These are phyloP conservation scores for Nansenia antarctica DNA, from an alignment of 2,113 vertebrate genomes.

Conservation along the genomic window DNA sequence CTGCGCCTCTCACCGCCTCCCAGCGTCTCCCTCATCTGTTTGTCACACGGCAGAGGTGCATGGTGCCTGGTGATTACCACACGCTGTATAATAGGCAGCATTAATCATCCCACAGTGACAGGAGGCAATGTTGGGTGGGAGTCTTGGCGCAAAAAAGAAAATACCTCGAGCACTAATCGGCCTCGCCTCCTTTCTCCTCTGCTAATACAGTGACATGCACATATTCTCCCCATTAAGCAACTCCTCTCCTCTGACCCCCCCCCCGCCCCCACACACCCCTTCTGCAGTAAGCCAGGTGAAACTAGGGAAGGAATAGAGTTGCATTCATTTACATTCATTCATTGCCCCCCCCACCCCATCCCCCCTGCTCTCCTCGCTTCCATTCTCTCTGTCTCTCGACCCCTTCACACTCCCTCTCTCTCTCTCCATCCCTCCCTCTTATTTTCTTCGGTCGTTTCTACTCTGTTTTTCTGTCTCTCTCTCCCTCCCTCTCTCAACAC, in stretches of 20 bases:
- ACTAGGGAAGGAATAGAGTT: constrained; percentile 20
- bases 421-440: constrained; percentile 16
- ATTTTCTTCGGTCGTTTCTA: too few relatives aligned
- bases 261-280: constrained; percentile 8
- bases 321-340: background rate
- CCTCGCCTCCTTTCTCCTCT: constrained; percentile 14
- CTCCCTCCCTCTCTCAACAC: background rate
- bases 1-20: background rate
- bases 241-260: background rate
- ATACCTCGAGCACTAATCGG: constrained; percentile 1
- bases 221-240: background rate
- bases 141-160: constrained; percentile 11
- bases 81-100: constrained; percentile 20
- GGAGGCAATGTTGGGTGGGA: constrained; percentile 16
- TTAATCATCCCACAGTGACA: constrained; percentile 43
- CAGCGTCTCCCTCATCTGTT: background rate
- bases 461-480: background rate
- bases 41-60: background rate
- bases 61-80: background rate
- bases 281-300: constrained; percentile 15
- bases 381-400: constrained; percentile 12
- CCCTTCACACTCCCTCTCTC: constrained; percentile 18
- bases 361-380: background rate
- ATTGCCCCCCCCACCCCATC: background rate
- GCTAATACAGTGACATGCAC: constrained; percentile 3